Conservation (phyloP, 2,888 invertebrate genomes). For the Teinopalpus imperialis region DNA sequence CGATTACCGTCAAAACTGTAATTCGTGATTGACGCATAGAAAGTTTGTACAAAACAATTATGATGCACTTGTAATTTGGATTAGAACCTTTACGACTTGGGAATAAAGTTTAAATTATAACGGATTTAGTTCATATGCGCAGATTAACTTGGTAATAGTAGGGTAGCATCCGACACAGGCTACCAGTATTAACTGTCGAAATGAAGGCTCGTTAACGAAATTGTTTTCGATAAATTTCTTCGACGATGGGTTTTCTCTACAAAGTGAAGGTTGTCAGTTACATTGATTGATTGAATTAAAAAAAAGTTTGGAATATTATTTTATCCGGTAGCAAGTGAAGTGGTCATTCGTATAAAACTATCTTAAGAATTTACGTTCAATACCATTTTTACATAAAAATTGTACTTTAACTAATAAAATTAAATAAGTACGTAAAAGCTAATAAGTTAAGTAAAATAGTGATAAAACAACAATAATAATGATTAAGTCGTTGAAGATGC, state of each 20-base stretch:
- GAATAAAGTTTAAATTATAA: conserved; percentile 41
- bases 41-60: conserved; percentile 41
- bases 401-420: no score
- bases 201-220: conserved; percentile 61
- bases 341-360: background rate
- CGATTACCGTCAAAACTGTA: conserved; percentile 57
- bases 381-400: no score
- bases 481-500: no score
- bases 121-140: conserved; percentile 21
- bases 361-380: background rate
- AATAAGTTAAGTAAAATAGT: no score
- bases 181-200: conserved; percentile 57
- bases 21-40: conserved; percentile 62
- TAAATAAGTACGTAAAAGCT: no score
- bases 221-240: conserved; percentile 54
- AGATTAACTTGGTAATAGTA: conserved; percentile 34
- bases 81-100: conserved; percentile 8
- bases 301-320: conserved; percentile 28
- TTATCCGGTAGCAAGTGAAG: conserved; percentile 20
- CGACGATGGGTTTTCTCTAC: conserved; percentile 41
- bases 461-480: no score
- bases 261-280: conserved; percentile 39
- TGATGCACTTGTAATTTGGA: background rate
- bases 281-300: conserved; percentile 41
- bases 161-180: conserved; percentile 43